Conservation (phyloP, 2,113 vertebrate species). For the Cochlearius cochlearius region DNA sequence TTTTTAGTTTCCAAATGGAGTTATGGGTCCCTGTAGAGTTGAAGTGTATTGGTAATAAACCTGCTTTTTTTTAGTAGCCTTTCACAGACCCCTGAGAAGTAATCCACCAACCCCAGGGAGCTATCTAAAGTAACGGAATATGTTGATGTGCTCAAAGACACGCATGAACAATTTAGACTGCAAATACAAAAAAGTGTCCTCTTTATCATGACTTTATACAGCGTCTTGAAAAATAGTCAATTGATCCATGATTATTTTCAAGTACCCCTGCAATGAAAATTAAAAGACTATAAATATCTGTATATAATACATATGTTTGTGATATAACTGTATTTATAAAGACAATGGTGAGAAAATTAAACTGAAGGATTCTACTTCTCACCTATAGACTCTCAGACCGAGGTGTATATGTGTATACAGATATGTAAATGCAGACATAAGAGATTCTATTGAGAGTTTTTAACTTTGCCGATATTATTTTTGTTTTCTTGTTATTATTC, state of each 20-base stretch:
- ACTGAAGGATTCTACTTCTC: not conserved
- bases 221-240: not conserved
- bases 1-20: not conserved
- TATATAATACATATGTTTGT: not conserved
- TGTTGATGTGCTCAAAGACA: not conserved
- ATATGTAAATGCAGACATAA: not conserved
- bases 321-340: not conserved
- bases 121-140: not conserved
- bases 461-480: not conserved
- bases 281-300: not conserved
- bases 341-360: not conserved
- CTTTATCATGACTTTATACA: not conserved
- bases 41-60: not conserved
- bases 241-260: not conserved
- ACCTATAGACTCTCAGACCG: not conserved
- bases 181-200: not conserved
- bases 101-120: not conserved
- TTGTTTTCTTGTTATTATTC: not conserved
- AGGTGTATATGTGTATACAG: not conserved
- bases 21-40: not conserved
- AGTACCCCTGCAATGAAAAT: not conserved
- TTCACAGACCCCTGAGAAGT: not conserved
- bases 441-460: not conserved
- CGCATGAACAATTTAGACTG: not conserved
- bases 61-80: not conserved